phyloP scores from a whole-genome alignment of 2,113 vertebrate genomes.

The Falcunculus frontatus region DNA sequence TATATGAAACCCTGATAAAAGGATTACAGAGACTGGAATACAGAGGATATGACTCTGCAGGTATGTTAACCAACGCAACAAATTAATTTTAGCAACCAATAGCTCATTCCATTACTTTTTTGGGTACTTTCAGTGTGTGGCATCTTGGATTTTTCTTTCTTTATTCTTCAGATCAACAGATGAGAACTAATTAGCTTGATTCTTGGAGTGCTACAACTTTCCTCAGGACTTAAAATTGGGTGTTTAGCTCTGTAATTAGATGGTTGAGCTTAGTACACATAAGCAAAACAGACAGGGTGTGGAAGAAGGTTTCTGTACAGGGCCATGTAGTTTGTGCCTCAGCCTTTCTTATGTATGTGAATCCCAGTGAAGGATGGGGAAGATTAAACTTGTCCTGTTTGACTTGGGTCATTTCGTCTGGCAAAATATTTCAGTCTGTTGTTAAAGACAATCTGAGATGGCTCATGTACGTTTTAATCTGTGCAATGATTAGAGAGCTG shows the following conservation, averaged over 20 bases:
- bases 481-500: background rate
- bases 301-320: background rate
- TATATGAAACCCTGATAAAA: constrained; percentile 90
- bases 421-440: background rate
- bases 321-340: background rate
- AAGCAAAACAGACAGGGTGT: background rate
- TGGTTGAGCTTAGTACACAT: background rate
- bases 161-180: background rate
- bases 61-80: constrained; percentile 59
- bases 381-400: background rate
- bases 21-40: constrained; percentile 95
- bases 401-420: background rate
- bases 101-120: background rate
- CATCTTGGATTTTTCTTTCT: background rate
- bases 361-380: background rate
- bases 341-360: background rate
- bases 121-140: background rate
- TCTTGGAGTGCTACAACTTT: background rate
- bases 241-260: background rate
- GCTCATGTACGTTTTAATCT: background rate
- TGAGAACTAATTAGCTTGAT: background rate
- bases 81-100: background rate
- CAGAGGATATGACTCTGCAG: constrained; percentile 97
- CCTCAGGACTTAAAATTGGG: background rate
- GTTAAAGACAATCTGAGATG: background rate